Percentiles rank a stretch among this genome's conserved stretches.
phyloP scores from a whole-genome alignment of 2,113 vertebrate species.

The Ardeotis arabs region DNA sequence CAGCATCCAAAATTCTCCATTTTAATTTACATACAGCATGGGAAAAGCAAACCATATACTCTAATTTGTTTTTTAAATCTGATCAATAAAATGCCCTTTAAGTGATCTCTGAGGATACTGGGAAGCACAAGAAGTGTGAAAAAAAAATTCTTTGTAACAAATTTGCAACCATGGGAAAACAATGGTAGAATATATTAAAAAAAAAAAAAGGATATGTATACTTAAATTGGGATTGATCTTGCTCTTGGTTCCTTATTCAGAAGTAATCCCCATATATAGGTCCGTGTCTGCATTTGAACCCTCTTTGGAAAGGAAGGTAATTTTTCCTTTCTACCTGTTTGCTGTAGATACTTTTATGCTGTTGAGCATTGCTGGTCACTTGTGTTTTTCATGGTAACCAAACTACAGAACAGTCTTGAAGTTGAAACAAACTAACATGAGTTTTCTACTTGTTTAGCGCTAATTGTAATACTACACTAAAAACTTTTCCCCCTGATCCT shows the following conservation, averaged over 20 bases:
- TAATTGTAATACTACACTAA: not conserved
- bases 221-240: not conserved
- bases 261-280: not conserved
- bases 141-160: not conserved
- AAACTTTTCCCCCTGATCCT: not conserved
- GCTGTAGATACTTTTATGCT: not conserved
- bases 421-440: not conserved
- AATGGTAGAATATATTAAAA: not conserved
- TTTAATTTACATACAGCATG: conserved; percentile 28
- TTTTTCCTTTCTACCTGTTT: not conserved
- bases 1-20: not conserved
- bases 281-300: not conserved
- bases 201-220: not conserved
- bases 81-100: not conserved
- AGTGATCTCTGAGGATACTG: not conserved
- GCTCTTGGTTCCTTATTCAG: not conserved
- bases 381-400: not conserved
- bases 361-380: not conserved
- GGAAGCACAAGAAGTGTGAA: not conserved
- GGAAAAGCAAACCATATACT: not conserved
- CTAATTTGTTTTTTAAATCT: conserved; percentile 20
- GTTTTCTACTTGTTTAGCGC: not conserved
- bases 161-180: not conserved
- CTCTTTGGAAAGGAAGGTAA: not conserved
- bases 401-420: not conserved